Percentiles rank a stretch among this genome's conserved stretches.
Evolutionary conservation across 2,113 vertebrate species (phyloP).

Genomic region (Brienomyrus longianalis): DNA sequence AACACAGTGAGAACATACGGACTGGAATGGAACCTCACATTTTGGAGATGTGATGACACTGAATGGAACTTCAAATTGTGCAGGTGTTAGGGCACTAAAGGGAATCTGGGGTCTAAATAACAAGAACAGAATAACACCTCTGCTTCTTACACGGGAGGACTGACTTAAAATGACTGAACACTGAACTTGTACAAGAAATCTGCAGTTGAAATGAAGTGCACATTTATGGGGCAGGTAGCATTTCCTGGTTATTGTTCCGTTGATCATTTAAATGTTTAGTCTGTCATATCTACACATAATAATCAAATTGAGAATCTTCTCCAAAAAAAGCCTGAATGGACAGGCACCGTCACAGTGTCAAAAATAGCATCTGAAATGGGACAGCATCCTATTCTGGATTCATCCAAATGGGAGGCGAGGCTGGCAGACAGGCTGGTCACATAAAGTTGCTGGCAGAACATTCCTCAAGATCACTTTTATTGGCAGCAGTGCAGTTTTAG

Average conservation of each 20-base stretch:
- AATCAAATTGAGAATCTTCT: background rate
- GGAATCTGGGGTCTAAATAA: background rate
- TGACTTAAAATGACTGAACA: background rate
- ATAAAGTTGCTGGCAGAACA: background rate
- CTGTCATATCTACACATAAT: background rate
- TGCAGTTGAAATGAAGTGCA: background rate
- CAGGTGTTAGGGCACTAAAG: background rate
- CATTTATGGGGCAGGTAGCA: background rate
- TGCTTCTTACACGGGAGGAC: background rate
- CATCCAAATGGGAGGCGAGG: background rate
- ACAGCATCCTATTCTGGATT: background rate
- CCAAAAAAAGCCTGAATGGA: background rate
- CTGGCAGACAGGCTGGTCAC: background rate
- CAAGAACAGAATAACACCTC: background rate
- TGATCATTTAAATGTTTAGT: background rate
- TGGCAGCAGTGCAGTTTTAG: background rate
- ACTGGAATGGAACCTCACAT: background rate
- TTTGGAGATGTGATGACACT: background rate
- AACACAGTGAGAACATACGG: background rate
- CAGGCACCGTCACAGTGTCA: background rate
- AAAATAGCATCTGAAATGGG: background rate
- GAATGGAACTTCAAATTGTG: background rate
- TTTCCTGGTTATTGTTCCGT: background rate
- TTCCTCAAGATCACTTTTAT: background rate
- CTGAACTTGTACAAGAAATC: background rate